These are phyloP conservation scores for Dipodomys spectabilis DNA, from an alignment of 2,113 vertebrate genomes.

Conservation along the genomic window DNA sequence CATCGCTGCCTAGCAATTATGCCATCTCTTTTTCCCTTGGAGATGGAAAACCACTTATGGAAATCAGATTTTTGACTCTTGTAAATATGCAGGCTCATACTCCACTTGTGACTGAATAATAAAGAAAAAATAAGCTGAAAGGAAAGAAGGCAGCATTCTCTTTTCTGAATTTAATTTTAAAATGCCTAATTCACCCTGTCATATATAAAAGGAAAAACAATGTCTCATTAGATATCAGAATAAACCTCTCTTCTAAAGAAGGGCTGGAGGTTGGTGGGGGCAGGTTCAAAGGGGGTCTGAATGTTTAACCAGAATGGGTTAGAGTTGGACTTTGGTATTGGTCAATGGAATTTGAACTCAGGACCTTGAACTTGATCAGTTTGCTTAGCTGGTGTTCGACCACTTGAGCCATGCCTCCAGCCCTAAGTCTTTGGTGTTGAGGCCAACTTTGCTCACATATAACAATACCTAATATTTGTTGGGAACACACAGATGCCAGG, in stretches of 20 bases:
- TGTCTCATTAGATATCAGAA: neutral
- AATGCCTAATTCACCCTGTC: constrained; percentile 7
- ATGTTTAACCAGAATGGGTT: neutral
- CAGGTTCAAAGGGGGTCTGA: neutral
- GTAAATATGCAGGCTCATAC: constrained; percentile 65
- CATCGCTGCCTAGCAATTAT: neutral
- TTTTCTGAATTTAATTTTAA: constrained; percentile 64
- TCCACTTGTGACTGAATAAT: constrained; percentile 57
- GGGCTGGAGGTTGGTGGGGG: no score
- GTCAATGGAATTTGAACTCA: no score
- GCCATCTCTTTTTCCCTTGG: neutral
- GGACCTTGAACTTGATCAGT: no score
- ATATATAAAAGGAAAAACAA: neutral
- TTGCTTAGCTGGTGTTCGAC: no score
- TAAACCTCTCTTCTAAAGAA: constrained; percentile 18
- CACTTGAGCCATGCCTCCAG: no score
- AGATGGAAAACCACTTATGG: constrained; percentile 11
- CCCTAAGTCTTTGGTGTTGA: neutral
- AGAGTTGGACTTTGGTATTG: neutral
- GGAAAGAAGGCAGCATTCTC: constrained; percentile 10
- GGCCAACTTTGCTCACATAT: neutral
- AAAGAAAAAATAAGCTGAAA: constrained; percentile 35
- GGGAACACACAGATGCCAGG: neutral
- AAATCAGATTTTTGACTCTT: constrained; percentile 65
- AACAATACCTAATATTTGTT: neutral